A percentile compares a stretch with the other conserved stretches of the same genome.
These are phyloP conservation scores for Danaus chrysippus DNA, from an alignment of 2,888 invertebrate species.

Conservation along the genomic window DNA sequence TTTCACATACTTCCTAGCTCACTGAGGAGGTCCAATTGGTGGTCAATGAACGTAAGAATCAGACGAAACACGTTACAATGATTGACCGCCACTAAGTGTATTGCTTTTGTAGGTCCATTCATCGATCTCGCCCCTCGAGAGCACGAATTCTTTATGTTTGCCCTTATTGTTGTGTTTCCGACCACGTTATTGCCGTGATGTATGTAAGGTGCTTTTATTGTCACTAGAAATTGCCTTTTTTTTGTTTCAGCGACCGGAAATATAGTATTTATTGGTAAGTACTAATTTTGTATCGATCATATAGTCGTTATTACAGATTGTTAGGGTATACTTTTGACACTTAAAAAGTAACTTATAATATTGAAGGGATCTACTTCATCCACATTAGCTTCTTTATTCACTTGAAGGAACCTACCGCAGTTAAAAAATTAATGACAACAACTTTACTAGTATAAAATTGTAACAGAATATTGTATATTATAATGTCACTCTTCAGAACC, in stretches of 20 bases:
- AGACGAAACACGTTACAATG: conserved; percentile 36
- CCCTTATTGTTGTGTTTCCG: conserved; percentile 26
- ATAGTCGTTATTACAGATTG: not conserved
- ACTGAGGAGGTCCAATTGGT: conserved; percentile 29
- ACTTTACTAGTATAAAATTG: not conserved
- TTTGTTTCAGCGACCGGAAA: conserved; percentile 21
- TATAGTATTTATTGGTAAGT: conserved; percentile 38
- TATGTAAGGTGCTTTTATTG: conserved; percentile 25
- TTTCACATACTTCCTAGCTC: not conserved
- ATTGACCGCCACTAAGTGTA: conserved; percentile 46
- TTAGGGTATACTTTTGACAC: no score
- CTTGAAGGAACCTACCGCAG: not conserved
- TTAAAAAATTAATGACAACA: not conserved
- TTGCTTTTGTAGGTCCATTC: conserved; percentile 45
- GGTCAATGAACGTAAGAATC: conserved; percentile 44
- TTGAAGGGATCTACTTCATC: no score
- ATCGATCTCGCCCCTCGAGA: conserved; percentile 22
- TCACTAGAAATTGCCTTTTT: conserved; percentile 20
- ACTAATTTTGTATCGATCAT: conserved; percentile 5
- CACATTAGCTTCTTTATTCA: no score
- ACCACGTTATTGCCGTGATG: conserved; percentile 26
- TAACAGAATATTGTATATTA: not conserved
- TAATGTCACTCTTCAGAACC: conserved; percentile 33
- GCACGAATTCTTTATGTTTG: conserved; percentile 30
- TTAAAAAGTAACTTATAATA: no score